Conservation (phyloP, 1,140 invertebrate species). For the Eupristina koningsbergeri region DNA sequence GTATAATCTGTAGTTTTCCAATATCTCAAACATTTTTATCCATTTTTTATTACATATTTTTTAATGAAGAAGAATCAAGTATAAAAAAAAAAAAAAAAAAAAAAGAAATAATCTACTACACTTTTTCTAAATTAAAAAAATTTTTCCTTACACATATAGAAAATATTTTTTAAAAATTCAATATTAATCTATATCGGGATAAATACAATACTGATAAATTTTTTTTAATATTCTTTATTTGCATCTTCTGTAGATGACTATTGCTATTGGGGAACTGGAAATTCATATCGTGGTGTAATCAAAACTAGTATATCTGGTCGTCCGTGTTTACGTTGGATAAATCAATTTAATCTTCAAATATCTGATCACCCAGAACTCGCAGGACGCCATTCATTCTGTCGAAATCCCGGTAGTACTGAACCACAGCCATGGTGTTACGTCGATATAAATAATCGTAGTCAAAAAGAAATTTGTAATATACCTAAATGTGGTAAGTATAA, state of each 20-base stretch:
- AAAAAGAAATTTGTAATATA: slow-evolving; percentile 87
- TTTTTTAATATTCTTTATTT: not conserved
- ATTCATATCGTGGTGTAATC: slow-evolving; percentile 85
- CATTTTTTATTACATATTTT: too few relatives aligned
- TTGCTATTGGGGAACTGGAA: slow-evolving; percentile 90
- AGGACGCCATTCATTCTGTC: slow-evolving; percentile 91
- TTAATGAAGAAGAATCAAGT: too few relatives aligned
- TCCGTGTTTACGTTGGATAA: slow-evolving; percentile 88
- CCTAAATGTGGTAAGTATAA: slow-evolving; percentile 82
- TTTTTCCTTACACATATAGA: too few relatives aligned
- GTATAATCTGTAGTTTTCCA: too few relatives aligned
- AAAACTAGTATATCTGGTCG: slow-evolving; percentile 81
- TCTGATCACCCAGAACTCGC: slow-evolving; percentile 87
- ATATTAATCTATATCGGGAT: too few relatives aligned
- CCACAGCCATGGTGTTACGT: slow-evolving; percentile 93
- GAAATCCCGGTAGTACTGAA: slow-evolving; percentile 89
- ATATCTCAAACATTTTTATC: too few relatives aligned
- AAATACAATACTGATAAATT: too few relatives aligned
- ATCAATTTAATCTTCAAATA: slow-evolving; percentile 82
- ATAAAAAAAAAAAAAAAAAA: too few relatives aligned
- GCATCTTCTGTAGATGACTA: slow-evolving; percentile 76
- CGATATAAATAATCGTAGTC: slow-evolving; percentile 77
- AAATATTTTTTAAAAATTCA: too few relatives aligned
- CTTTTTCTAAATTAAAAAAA: too few relatives aligned
- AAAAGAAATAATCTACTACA: too few relatives aligned